These are phyloP conservation scores for Platycheirus rosarum DNA, from an alignment of 2,888 invertebrate genomes.

Conservation along the genomic window DNA sequence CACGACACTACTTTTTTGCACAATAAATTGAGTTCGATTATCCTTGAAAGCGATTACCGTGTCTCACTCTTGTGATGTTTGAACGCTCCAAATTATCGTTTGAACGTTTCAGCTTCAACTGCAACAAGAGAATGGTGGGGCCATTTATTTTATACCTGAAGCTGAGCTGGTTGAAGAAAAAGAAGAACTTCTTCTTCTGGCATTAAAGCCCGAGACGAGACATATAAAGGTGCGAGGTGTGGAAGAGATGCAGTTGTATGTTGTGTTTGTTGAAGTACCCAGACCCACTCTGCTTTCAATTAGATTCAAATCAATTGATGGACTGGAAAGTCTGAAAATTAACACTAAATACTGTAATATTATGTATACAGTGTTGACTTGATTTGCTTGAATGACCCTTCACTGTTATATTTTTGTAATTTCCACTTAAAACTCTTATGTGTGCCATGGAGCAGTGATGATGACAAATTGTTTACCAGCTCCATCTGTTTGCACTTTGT, in stretches of 20 bases:
- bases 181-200: constrained; percentile 51
- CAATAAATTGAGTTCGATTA: constrained; percentile 59
- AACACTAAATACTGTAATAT: constrained; percentile 14
- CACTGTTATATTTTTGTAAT: constrained; percentile 26
- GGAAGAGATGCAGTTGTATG: constrained; percentile 17
- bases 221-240: constrained; percentile 11
- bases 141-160: constrained; percentile 75
- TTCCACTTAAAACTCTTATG: constrained; percentile 15
- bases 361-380: constrained; percentile 10
- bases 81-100: constrained; percentile 52
- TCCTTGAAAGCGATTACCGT: constrained; percentile 54
- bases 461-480: constrained; percentile 39
- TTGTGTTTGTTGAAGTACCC: constrained; percentile 13
- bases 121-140: constrained; percentile 76
- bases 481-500: constrained; percentile 37
- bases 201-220: not conserved
- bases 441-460: constrained; percentile 1
- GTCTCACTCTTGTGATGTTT: constrained; percentile 2
- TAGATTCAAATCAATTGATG: constrained; percentile 36
- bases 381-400: constrained; percentile 35
- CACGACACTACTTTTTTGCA: constrained; percentile 25
- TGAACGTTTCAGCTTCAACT: constrained; percentile 74
- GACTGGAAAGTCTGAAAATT: constrained; percentile 36
- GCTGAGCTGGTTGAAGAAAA: constrained; percentile 13
- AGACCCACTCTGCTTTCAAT: constrained; percentile 43